These are phyloP conservation scores for Hypomecis atomaria DNA, from an alignment of 2,888 invertebrate genomes.

Conservation along the genomic window DNA sequence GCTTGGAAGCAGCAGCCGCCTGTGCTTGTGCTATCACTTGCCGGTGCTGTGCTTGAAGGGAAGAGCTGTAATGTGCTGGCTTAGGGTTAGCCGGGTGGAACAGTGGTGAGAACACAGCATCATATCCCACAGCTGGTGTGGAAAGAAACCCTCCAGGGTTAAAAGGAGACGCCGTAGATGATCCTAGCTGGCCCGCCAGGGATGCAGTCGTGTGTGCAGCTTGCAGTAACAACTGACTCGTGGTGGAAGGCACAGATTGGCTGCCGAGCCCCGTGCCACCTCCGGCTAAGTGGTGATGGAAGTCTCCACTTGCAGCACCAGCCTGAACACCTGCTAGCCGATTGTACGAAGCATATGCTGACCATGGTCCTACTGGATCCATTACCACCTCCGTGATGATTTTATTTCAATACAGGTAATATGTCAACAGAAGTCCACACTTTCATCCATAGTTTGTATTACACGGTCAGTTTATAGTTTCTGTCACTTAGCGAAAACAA, in stretches of 20 bases:
- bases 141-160: slow-evolving; percentile 90
- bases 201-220: slow-evolving; percentile 86
- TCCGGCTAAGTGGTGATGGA: slow-evolving; percentile 88
- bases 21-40: slow-evolving; percentile 86
- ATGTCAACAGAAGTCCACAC: slow-evolving; percentile 81
- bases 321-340: slow-evolving; percentile 90
- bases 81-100: slow-evolving; percentile 92
- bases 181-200: slow-evolving; percentile 86
- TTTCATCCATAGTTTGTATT: slow-evolving; percentile 82
- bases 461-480: slow-evolving; percentile 66
- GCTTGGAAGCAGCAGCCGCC: slow-evolving; percentile 83
- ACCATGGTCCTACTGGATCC: slow-evolving; percentile 97
- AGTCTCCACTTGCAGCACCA: slow-evolving; percentile 87
- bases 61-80: slow-evolving; percentile 89
- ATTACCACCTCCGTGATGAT: slow-evolving; percentile 86
- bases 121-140: slow-evolving; percentile 91
- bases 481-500: slow-evolving; percentile 69
- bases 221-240: slow-evolving; percentile 88
- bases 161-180: slow-evolving; percentile 86
- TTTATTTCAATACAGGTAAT: slow-evolving; percentile 74
- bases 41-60: slow-evolving; percentile 87
- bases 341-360: slow-evolving; percentile 92
- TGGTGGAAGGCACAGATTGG: slow-evolving; percentile 86
- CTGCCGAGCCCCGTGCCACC: slow-evolving; percentile 80
- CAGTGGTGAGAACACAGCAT: slow-evolving; percentile 92